A percentile compares a stretch with the other conserved stretches of the same genome.
phyloP scores from a whole-genome alignment of 1,140 invertebrate species.

The Lasioglossum baleicum region DNA sequence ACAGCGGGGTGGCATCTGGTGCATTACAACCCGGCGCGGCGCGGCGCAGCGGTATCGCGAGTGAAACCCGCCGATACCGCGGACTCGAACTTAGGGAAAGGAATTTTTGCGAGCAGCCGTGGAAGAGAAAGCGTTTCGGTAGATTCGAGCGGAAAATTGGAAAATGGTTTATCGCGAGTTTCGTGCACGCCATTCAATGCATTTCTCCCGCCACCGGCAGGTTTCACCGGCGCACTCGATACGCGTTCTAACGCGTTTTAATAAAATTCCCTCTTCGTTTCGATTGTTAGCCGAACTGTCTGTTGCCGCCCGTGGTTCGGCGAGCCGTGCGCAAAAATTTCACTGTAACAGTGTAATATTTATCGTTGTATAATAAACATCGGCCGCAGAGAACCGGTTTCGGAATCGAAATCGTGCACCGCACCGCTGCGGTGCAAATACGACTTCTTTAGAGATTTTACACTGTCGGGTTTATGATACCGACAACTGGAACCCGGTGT shows the following conservation, averaged over 20 bases:
- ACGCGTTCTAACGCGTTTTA: slow-evolving; percentile 11
- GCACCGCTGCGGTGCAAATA: no score
- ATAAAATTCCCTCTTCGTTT: slow-evolving; percentile 17
- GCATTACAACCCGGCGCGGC: slow-evolving; percentile 23
- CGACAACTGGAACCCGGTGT: no score
- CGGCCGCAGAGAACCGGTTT: no score
- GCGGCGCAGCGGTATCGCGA: slow-evolving; percentile 29
- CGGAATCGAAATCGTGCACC: no score
- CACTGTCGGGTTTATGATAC: no score
- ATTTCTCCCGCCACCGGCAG: slow-evolving; percentile 11
- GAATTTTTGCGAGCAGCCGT: slow-evolving; percentile 46
- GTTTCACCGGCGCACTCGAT: not conserved
- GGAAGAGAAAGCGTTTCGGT: slow-evolving; percentile 3
- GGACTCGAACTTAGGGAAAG: slow-evolving; percentile 43
- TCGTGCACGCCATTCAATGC: slow-evolving; percentile 23
- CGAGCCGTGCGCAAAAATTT: not conserved
- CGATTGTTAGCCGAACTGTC: not conserved
- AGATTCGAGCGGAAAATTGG: slow-evolving; percentile 41
- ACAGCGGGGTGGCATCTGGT: slow-evolving; percentile 9
- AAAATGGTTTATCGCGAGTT: slow-evolving; percentile 41
- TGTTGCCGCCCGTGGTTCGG: not conserved
- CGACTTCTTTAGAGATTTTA: no score
- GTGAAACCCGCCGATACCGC: slow-evolving; percentile 34
- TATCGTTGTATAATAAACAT: not conserved
- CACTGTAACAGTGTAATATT: not conserved